Percentiles rank a stretch among this genome's conserved stretches.
These are phyloP conservation scores for Azorinus chamasolen DNA, from an alignment of 2,888 invertebrate species.

Conservation along the genomic window DNA sequence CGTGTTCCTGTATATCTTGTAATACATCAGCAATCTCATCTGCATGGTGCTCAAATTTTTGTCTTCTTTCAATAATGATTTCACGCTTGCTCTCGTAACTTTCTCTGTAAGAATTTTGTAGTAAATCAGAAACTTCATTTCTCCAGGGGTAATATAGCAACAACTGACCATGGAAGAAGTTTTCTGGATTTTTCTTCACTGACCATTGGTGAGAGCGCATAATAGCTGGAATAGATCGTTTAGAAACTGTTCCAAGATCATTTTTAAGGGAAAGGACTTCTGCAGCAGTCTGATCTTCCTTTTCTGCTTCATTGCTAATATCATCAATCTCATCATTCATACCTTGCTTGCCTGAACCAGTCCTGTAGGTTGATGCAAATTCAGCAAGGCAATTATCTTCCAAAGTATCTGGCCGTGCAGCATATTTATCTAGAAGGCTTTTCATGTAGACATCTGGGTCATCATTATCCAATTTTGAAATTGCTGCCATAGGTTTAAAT, in stretches of 20 bases:
- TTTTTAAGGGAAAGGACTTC: not conserved
- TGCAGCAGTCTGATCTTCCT: slow-evolving; percentile 5
- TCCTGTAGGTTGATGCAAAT: slow-evolving; percentile 9
- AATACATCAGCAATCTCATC: slow-evolving; percentile 33
- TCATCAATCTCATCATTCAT: too few species aligned
- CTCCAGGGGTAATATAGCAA: slow-evolving; percentile 58
- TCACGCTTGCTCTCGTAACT: slow-evolving; percentile 29
- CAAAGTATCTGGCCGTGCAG: slow-evolving; percentile 8
- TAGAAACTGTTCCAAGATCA: slow-evolving; percentile 22
- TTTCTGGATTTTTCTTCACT: slow-evolving; percentile 41
- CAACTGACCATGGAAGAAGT: slow-evolving; percentile 47
- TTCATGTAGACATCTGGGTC: slow-evolving; percentile 21
- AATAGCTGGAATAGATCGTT: slow-evolving; percentile 37
- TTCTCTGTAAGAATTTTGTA: slow-evolving; percentile 32
- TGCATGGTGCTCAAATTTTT: slow-evolving; percentile 34
- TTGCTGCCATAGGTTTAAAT: slow-evolving; percentile 45
- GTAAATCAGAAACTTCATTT: too few species aligned
- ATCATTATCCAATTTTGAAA: slow-evolving; percentile 48
- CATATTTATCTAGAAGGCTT: slow-evolving; percentile 6
- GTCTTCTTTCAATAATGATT: slow-evolving; percentile 18
- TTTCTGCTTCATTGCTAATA: not conserved
- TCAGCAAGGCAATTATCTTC: slow-evolving; percentile 9
- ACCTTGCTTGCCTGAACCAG: not conserved
- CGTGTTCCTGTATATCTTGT: slow-evolving; percentile 48
- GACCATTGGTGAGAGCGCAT: slow-evolving; percentile 50